Percentiles rank a stretch among this genome's conserved stretches.
phyloP scores from a whole-genome alignment of 2,888 invertebrate genomes.

The Anthophora plumipes region DNA sequence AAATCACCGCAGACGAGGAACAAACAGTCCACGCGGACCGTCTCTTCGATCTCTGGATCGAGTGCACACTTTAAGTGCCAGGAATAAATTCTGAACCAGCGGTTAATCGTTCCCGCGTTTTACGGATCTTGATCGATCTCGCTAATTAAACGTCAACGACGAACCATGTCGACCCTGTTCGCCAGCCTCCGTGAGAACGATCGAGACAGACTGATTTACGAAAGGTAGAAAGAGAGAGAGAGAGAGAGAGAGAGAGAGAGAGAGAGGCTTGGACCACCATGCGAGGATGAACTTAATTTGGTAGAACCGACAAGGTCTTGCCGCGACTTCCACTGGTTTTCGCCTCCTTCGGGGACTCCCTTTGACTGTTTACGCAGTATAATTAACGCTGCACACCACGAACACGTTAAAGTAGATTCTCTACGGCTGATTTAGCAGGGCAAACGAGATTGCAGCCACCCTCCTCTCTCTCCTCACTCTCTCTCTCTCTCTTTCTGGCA shows the following conservation, averaged over 20 bases:
- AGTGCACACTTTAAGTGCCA: not conserved
- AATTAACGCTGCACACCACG: conserved; percentile 67
- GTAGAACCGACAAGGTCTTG: conserved; percentile 33
- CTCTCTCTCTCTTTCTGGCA: not conserved
- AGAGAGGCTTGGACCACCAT: not conserved
- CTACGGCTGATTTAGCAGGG: conserved; percentile 66
- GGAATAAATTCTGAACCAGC: conserved; percentile 26
- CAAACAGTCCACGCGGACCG: not conserved
- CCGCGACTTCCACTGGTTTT: conserved; percentile 57
- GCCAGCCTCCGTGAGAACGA: not conserved
- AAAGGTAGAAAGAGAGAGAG: not conserved
- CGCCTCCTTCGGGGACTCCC: conserved; percentile 52
- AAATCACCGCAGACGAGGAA: conserved; percentile 5
- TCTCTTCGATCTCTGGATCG: conserved; percentile 9
- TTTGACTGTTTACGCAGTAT: conserved; percentile 70
- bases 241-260: not conserved
- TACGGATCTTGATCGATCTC: conserved; percentile 37
- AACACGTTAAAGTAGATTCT: conserved; percentile 64
- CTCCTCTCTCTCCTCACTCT: not conserved
- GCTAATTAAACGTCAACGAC: conserved; percentile 51
- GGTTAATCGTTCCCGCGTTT: conserved; percentile 29
- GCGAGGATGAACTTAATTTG: conserved; percentile 59
- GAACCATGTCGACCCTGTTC: not conserved
- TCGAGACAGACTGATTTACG: conserved; percentile 15
- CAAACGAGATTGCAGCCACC: conserved; percentile 61